phyloP scores from a whole-genome alignment of 2,888 invertebrate genomes.

The Epistrophe grossulariae region DNA sequence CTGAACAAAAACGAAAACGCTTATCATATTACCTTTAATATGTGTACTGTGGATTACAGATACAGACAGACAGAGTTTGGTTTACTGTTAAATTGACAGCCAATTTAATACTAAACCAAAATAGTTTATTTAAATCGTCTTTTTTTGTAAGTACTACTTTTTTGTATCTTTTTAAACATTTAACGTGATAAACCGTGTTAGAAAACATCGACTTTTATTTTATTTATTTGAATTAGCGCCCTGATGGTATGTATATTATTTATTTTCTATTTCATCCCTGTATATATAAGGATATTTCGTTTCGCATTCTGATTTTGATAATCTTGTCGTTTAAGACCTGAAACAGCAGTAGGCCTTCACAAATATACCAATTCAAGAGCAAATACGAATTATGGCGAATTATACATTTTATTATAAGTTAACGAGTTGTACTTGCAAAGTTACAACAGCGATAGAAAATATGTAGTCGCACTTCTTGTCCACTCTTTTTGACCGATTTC shows the following conservation, averaged over 20 bases:
- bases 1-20: no score
- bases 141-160: no score
- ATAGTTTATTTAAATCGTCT: no score
- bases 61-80: no score
- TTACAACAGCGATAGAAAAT: constrained; percentile 46
- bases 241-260: background rate
- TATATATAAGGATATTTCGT: constrained; percentile 19
- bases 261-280: background rate
- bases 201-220: no score
- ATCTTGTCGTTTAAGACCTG: constrained; percentile 55
- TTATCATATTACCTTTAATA: no score
- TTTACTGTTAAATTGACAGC: no score
- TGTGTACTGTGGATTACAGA: no score
- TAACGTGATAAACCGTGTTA: no score
- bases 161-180: no score
- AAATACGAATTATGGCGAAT: background rate
- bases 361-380: background rate
- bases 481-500: constrained; percentile 43
- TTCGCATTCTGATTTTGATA: constrained; percentile 66
- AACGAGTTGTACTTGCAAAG: constrained; percentile 46
- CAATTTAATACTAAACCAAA: no score
- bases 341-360: constrained; percentile 18
- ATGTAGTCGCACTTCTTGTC: constrained; percentile 58
- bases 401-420: constrained; percentile 27
- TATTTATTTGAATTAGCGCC: background rate